Base-by-base conservation (phyloP, 2,113 vertebrate genomes). In the Cyphomyrus plagiostoma region DNA sequence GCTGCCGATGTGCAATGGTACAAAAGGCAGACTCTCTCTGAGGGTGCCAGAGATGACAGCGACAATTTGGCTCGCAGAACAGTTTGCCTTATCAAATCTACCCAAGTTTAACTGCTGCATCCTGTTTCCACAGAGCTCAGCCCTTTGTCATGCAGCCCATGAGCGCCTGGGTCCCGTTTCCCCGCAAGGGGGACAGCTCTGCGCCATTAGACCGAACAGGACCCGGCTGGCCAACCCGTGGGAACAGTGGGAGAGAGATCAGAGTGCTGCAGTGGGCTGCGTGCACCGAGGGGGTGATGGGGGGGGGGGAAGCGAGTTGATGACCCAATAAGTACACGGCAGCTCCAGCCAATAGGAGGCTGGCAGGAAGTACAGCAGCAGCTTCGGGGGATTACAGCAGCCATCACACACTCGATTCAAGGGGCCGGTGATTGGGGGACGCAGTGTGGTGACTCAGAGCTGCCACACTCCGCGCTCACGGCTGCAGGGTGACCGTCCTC, bases 21-120 rank as follows among this genome's bases (percentile, higher is more conserved):
- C 91, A 90, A 92, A 90, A 89, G 85, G 90, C 91, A 94, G 92
- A 91, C 83, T 3, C 62, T 66, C 62, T 26, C 4, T 62, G 90
- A 88, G 89, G 90, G 91, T 77, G 86, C 87, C 85, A 56, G 23
- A 88, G 86, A 88, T 82, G 58, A 91, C 84, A 89, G 88, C 17
- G 30, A 91, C 89, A 91, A 92, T 91, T 91, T 93, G 93, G 70
- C 92, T 88, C n/a, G 74, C 88, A 91, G 91, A 92, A 89, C 21
- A 90, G 91, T 90, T 92, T 89, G 90, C 90, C 53, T 39, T 82
- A 45, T 58, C 86, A 91, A 91, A 91, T 89, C 86, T 88, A 91
- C 88, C 88, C 80, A 17, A 90, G 91, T 91, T 87, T 84, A 91
- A 93, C 91, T 42, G 30, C 90, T 88, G 92, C 88, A 90, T 93